Evolutionary conservation across 2,797 vertebrate species (phyloP).

Genomic region (Amblyopsis hoosieri): DNA sequence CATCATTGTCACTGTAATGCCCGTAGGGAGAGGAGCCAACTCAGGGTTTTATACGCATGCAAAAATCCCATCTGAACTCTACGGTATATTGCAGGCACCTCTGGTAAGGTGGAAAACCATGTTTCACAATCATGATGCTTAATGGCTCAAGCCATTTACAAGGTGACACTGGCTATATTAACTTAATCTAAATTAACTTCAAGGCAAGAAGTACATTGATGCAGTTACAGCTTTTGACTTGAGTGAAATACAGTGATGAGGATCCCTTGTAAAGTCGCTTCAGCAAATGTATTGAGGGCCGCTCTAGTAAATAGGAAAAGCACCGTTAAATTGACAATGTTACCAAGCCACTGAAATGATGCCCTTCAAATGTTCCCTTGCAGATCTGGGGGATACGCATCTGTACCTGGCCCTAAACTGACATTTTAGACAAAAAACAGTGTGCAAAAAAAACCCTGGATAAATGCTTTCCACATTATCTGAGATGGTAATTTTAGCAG

Average conservation of each 20-base stretch:
- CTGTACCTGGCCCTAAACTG: no score
- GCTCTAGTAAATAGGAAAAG: constrained; percentile 26
- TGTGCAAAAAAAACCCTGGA: no score
- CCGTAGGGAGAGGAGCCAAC: constrained; percentile 1
- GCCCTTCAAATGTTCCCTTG: no score
- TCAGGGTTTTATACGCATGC: background rate
- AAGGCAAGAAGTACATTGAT: background rate
- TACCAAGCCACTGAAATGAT: no score
- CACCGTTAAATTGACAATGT: background rate
- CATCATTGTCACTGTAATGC: constrained; percentile 26
- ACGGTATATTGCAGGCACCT: background rate
- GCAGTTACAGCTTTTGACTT: background rate
- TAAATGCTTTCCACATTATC: no score
- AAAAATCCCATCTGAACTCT: background rate
- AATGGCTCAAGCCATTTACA: background rate
- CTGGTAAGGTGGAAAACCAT: no score
- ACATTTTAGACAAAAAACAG: no score
- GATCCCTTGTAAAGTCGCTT: background rate
- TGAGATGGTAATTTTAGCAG: no score
- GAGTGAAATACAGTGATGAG: background rate
- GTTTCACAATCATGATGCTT: background rate
- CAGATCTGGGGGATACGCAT: no score
- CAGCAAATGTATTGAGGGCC: background rate
- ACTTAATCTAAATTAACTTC: background rate
- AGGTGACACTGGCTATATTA: background rate